Conservation (phyloP, 2,113 vertebrate genomes). For the Neomonachus schauinslandi region DNA sequence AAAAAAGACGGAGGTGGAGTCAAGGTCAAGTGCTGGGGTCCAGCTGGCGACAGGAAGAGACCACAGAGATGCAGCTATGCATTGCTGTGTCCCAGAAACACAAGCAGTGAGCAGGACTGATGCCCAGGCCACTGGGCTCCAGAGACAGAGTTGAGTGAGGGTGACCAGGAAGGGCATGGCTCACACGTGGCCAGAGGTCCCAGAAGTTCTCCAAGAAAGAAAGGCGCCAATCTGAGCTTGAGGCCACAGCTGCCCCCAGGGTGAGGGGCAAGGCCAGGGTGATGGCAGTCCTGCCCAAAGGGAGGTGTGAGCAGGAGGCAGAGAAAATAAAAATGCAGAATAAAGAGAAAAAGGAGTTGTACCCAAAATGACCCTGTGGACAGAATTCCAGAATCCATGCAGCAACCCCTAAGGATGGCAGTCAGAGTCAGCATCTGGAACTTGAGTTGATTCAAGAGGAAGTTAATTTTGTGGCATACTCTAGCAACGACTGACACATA, state of each 20-base stretch:
- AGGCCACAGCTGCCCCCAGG: neutral
- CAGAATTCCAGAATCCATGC: neutral
- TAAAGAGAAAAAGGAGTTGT: neutral
- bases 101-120: neutral
- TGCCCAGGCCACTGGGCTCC: neutral
- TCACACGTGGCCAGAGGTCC: accelerated
- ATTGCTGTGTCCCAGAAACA: neutral
- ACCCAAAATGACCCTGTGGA: neutral
- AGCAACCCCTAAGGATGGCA: accelerated
- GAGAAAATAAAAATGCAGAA: neutral
- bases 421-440: neutral
- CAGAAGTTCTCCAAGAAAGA: neutral
- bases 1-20: neutral
- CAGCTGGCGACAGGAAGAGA: neutral
- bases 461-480: accelerated
- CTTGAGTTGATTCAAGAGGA: neutral
- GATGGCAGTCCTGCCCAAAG: neutral
- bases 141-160: accelerated
- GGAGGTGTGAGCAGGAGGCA: neutral
- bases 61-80: accelerated
- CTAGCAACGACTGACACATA: neutral
- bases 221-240: neutral
- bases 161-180: neutral
- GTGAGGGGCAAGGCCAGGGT: accelerated
- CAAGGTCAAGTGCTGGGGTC: neutral